Conservation (phyloP, 2,888 invertebrate genomes). For the Tachystola acroxantha region DNA sequence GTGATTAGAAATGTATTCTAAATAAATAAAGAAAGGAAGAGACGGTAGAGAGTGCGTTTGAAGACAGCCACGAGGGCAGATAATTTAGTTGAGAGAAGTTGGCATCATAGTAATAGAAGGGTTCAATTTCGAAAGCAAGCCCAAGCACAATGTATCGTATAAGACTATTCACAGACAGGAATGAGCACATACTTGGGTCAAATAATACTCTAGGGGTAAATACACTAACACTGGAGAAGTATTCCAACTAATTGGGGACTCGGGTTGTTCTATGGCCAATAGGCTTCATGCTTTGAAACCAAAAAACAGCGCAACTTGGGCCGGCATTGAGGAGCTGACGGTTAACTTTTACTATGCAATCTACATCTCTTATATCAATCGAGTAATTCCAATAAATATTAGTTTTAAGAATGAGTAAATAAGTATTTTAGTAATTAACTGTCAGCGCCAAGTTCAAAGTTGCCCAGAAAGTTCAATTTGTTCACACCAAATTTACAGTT, state of each 20-base stretch:
- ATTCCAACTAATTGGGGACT: constrained; percentile 49
- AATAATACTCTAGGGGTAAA: constrained; percentile 54
- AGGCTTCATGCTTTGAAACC: constrained; percentile 70
- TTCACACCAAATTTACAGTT: constrained; percentile 61
- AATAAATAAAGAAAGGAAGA: constrained; percentile 41
- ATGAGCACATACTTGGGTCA: constrained; percentile 58
- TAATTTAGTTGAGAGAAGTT: constrained; percentile 30
- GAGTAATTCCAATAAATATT: not conserved
- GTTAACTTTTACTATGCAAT: constrained; percentile 37
- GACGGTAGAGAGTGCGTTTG: constrained; percentile 53
- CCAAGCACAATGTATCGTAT: constrained; percentile 63
- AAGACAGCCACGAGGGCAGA: constrained; percentile 45
- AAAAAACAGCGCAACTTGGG: constrained; percentile 51
- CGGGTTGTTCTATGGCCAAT: constrained; percentile 43
- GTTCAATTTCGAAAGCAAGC: constrained; percentile 65
- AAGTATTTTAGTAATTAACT: constrained; percentile 46
- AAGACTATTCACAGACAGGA: constrained; percentile 47
- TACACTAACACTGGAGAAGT: constrained; percentile 52
- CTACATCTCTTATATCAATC: constrained; percentile 10
- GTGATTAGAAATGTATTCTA: constrained; percentile 23
- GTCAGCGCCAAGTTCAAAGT: constrained; percentile 58
- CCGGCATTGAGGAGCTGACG: constrained; percentile 55
- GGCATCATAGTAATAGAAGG: constrained; percentile 45
- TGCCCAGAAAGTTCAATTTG: constrained; percentile 41
- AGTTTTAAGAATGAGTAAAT: too few relatives aligned